Percentiles rank a stretch among this genome's conserved stretches.
Conservation (phyloP, 2,113 vertebrate genomes). For the Zootoca vivipara region DNA sequence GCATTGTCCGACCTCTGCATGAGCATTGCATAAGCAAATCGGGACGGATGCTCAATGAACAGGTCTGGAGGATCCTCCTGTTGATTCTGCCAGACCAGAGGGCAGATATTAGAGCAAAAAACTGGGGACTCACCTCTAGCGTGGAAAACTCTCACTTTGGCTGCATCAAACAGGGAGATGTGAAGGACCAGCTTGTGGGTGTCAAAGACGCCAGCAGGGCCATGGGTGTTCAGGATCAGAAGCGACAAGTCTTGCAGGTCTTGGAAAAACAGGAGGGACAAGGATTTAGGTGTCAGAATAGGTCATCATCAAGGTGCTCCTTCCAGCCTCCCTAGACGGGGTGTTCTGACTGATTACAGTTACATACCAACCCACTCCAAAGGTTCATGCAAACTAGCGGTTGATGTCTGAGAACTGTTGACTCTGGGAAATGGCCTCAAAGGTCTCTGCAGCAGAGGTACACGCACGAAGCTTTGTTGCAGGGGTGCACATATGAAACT, state of each 20-base stretch:
- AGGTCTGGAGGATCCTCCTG: background rate
- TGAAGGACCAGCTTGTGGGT: constrained; percentile 85
- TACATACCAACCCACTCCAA: accelerated
- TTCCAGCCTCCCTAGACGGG: no score
- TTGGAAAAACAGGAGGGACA: constrained; percentile 17
- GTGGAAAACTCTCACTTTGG: constrained; percentile 82
- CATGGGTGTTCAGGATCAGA: constrained; percentile 84
- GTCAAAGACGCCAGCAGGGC: constrained; percentile 78
- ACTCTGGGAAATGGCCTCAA: background rate
- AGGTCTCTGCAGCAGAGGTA: no score
- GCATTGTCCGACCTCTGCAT: no score
- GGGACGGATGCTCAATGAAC: no score
- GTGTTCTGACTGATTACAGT: background rate
- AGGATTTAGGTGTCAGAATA: background rate
- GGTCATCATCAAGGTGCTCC: background rate
- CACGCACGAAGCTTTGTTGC: no score
- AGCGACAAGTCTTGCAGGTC: constrained; percentile 92
- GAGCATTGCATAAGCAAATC: no score
- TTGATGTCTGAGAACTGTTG: background rate
- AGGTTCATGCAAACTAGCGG: background rate
- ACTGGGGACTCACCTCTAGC: constrained; percentile 43
- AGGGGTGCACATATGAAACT: background rate
- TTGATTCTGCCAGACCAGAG: background rate
- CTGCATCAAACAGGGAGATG: constrained; percentile 70
- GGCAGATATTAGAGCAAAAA: no score